Conservation (phyloP, 2,888 invertebrate genomes). For the Listrodromus nycthemerus region DNA sequence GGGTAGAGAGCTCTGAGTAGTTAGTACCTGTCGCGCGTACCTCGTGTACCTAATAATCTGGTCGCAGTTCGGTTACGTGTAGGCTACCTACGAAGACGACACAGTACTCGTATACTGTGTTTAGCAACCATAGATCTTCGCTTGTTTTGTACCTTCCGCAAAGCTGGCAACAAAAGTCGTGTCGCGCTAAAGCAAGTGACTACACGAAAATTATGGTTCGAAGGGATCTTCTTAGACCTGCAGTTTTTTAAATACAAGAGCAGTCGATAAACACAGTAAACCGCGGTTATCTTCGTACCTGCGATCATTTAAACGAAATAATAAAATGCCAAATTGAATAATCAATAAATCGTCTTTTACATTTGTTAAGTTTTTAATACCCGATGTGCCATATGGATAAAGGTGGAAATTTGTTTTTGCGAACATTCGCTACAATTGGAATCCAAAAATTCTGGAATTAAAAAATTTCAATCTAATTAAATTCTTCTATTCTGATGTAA, state of each 20-base stretch:
- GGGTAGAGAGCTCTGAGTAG: slow-evolving; percentile 58
- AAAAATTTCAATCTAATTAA: too few relatives aligned
- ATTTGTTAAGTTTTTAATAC: not conserved
- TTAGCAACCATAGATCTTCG: slow-evolving; percentile 3
- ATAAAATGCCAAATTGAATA: not conserved
- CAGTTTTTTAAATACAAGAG: not conserved
- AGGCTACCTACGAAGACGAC: slow-evolving; percentile 46
- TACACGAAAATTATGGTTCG: not conserved
- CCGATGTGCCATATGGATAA: not conserved
- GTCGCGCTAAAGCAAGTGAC: not conserved
- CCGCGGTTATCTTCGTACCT: not conserved
- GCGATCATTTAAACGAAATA: not conserved
- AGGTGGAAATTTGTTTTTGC: too few relatives aligned
- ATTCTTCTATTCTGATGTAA: too few relatives aligned
- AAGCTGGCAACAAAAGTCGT: not conserved
- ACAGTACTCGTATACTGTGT: slow-evolving; percentile 8
- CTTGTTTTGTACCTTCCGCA: not conserved
- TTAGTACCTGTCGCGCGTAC: slow-evolving; percentile 55
- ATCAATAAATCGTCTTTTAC: not conserved
- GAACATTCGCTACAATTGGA: too few relatives aligned
- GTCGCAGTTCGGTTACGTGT: slow-evolving; percentile 40
- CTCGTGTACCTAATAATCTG: slow-evolving; percentile 47
- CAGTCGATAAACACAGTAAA: not conserved
- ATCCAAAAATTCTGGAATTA: too few relatives aligned
- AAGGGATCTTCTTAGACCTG: not conserved